Evolutionary conservation across 92 coral and sea anemone genomes (phyloP).

Genomic region (Metridium senile): DNA sequence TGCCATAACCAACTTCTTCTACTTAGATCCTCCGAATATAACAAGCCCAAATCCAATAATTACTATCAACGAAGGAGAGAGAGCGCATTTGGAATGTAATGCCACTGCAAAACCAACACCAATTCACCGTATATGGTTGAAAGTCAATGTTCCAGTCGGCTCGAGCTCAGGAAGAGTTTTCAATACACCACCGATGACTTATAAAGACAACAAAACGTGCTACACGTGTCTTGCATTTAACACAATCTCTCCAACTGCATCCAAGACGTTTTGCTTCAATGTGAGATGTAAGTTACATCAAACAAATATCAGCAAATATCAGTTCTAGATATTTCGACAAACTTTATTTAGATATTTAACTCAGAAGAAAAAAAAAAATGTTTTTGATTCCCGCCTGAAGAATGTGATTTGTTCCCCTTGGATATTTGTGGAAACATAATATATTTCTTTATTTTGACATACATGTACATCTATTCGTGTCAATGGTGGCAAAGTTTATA

Average conservation of each 20-base stretch:
- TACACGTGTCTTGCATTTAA: conserved; percentile 28
- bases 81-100: not conserved
- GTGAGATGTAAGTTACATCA: not conserved
- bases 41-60: not conserved
- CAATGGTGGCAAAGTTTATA: no score
- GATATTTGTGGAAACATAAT: no score
- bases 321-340: no score
- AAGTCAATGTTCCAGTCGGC: conserved; percentile 2
- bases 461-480: no score
- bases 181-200: not conserved
- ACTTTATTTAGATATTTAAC: no score
- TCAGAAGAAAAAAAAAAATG: no score
- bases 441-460: no score
- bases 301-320: no score
- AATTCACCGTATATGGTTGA: conserved; percentile 35
- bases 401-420: no score
- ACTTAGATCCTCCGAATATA: not conserved
- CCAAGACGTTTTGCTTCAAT: conserved; percentile 11
- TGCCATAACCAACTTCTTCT: no score
- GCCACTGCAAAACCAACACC: conserved; percentile 35
- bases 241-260: not conserved
- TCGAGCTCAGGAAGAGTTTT: not conserved
- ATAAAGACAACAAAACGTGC: not conserved
- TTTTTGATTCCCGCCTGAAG: no score
- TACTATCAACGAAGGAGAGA: not conserved